Evolutionary conservation across 2,888 invertebrate genomes (phyloP).

Genomic region (Phorcus lineatus): DNA sequence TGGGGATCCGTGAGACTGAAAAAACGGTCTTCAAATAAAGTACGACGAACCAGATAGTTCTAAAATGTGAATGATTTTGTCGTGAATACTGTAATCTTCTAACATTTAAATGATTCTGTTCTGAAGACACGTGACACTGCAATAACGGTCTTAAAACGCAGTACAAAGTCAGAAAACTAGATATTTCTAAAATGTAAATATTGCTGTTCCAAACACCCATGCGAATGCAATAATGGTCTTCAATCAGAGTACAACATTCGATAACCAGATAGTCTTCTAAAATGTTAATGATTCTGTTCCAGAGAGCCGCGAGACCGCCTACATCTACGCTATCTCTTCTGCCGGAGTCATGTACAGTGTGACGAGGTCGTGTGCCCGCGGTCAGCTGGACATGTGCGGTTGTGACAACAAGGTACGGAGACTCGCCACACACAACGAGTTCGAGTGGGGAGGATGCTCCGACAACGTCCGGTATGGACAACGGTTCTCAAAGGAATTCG

Average conservation of each 20-base stretch:
- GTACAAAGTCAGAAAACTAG: no score
- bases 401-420: constrained; percentile 88
- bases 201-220: constrained; percentile 83
- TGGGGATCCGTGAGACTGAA: no score
- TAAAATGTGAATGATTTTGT: no score
- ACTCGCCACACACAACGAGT: constrained; percentile 81
- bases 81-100: no score
- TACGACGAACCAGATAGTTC: no score
- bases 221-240: constrained; percentile 82
- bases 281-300: constrained; percentile 46
- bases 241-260: no score
- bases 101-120: no score
- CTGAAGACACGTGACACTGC: no score
- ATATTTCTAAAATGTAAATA: no score
- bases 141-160: no score
- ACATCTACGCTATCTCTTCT: constrained; percentile 90
- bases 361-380: constrained; percentile 84
- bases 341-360: constrained; percentile 93
- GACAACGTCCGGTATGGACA: constrained; percentile 86
- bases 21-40: no score
- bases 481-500: constrained; percentile 89
- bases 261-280: no score
- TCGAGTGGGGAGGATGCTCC: constrained; percentile 94
- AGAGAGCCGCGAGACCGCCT: constrained; percentile 93
- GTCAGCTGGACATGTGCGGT: constrained; percentile 89